Evolutionary conservation across 1,140 invertebrate genomes (phyloP).

Genomic region (Zaprionus camerounensis): DNA sequence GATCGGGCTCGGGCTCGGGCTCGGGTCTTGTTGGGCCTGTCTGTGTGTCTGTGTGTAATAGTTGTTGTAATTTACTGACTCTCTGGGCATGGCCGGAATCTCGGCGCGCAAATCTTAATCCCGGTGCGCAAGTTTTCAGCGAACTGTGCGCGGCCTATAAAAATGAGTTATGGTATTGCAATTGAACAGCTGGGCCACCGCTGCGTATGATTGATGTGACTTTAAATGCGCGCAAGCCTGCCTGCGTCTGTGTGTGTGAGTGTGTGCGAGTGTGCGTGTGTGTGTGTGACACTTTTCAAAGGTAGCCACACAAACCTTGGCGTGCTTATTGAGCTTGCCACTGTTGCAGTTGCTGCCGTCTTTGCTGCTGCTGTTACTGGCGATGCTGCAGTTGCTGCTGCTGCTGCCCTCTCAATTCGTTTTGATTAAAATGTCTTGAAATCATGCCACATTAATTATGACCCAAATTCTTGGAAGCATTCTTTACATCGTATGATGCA

Average conservation of each 20-base stretch:
- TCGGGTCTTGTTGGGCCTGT: slow-evolving; percentile 3
- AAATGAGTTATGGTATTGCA: slow-evolving; percentile 81
- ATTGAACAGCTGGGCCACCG: slow-evolving; percentile 82
- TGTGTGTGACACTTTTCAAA: slow-evolving; percentile 52
- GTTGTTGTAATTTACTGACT: slow-evolving; percentile 82
- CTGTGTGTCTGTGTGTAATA: slow-evolving; percentile 58
- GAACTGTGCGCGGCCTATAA: slow-evolving; percentile 79
- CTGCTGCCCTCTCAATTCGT: slow-evolving; percentile 50
- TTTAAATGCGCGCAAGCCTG: slow-evolving; percentile 51
- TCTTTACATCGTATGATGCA: slow-evolving; percentile 79
- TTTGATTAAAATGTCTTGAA: slow-evolving; percentile 83
- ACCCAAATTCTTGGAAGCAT: slow-evolving; percentile 84
- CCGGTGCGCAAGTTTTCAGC: slow-evolving; percentile 83
- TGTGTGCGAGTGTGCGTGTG: slow-evolving; percentile 16
- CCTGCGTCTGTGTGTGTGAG: background rate
- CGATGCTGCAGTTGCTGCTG: slow-evolving; percentile 14
- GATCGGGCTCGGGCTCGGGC: slow-evolving; percentile 15
- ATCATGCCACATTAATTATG: slow-evolving; percentile 84
- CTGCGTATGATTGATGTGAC: slow-evolving; percentile 82
- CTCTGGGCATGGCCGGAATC: slow-evolving; percentile 58
- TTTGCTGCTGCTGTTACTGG: background rate
- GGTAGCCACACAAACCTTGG: slow-evolving; percentile 36
- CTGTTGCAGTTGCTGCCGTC: slow-evolving; percentile 14
- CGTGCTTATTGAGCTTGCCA: slow-evolving; percentile 19
- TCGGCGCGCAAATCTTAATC: slow-evolving; percentile 81